Evolutionary conservation across 2,113 vertebrate genomes (phyloP), one percentile per base, ranked within the genome.

Genomic region (Xiphias gladius): DNA sequence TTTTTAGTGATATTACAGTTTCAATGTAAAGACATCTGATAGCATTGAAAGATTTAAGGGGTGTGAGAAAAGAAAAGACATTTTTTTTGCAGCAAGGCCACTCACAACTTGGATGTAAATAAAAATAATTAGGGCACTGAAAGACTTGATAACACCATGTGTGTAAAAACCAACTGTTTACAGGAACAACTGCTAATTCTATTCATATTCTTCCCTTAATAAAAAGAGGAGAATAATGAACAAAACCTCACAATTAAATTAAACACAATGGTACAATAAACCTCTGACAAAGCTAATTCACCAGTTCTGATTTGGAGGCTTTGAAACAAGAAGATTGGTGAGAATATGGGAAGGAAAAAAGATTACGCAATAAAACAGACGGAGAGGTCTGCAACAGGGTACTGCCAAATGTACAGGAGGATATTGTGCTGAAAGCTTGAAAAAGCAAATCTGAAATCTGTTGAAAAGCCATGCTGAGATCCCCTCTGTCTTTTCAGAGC

Each of bases 331-430:
- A 63, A 30, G 39, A 48, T 26, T 2, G 2, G 54, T 26, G 61
- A 43, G 16, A 64, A 73, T n/a, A 70, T 20, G 10, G 26, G 19
- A 57, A 24, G 22, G 46, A 24, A 57, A 30, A 54, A 24, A 32
- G 7, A 83, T 48, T 17, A 82, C 7, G 17, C 41, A 70, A 63
- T 28, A 20, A 50, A 72, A 73, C 16, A 50, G 62, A 75, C 19
- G 54, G 43, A 32, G 13, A 41, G 9, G 7, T 77, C 66, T 43
- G 50, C 32, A 83, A 69, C 32, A 59, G 20, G 50, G 17, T 12
- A 35, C 19, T 50, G 24, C 2, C 3, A 77, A 46, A 69, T 6
- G 43, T 41, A 35, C 13, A 66, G 55, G 43, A 73, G 16, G 41
- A 52, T 26, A 55, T 16, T 46, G n/a, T 43, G 7, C 14, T 1